phyloP scores from a whole-genome alignment of 2,888 invertebrate species.

The Teleiodes luculella region DNA sequence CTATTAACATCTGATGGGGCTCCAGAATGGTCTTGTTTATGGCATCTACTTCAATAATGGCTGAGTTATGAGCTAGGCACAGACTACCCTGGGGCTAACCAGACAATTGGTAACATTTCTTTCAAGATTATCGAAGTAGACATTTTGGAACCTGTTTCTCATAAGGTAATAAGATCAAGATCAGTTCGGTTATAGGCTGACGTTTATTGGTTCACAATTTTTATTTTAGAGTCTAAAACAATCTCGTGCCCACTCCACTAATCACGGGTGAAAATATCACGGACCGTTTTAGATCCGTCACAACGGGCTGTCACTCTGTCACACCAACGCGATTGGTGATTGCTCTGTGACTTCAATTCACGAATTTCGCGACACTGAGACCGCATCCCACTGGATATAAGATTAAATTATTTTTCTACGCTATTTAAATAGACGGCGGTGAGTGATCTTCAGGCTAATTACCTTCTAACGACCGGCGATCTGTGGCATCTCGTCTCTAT shows the following conservation, averaged over 20 bases:
- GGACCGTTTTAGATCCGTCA: slow-evolving; percentile 3
- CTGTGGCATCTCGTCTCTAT: slow-evolving; percentile 62
- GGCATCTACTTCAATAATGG: slow-evolving; percentile 36
- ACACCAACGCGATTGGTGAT: slow-evolving; percentile 3
- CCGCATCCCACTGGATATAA: slow-evolving; percentile 9
- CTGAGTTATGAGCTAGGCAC: slow-evolving; percentile 31
- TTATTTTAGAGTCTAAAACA: not conserved
- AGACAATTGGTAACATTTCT: slow-evolving; percentile 10
- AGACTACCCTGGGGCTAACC: slow-evolving; percentile 3
- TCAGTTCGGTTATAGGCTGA: not conserved
- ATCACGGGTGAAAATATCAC: slow-evolving; percentile 2
- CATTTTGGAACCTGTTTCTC: not conserved
- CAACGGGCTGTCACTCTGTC: slow-evolving; percentile 2
- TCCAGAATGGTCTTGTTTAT: slow-evolving; percentile 31
- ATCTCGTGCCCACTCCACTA: not conserved
- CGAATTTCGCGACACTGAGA: slow-evolving; percentile 1
- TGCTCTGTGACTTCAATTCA: not conserved
- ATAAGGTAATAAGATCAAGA: not conserved
- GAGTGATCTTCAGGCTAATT: slow-evolving; percentile 75
- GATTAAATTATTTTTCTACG: slow-evolving; percentile 51
- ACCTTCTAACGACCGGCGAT: slow-evolving; percentile 73
- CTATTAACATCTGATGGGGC: slow-evolving; percentile 8
- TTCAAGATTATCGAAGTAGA: not conserved
- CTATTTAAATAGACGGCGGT: slow-evolving; percentile 62
- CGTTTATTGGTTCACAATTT: too few relatives aligned